Evolutionary conservation across 2,888 invertebrate species (phyloP), one percentile per base, ranked within the genome.

Genomic region (Tortrix viridana): DNA sequence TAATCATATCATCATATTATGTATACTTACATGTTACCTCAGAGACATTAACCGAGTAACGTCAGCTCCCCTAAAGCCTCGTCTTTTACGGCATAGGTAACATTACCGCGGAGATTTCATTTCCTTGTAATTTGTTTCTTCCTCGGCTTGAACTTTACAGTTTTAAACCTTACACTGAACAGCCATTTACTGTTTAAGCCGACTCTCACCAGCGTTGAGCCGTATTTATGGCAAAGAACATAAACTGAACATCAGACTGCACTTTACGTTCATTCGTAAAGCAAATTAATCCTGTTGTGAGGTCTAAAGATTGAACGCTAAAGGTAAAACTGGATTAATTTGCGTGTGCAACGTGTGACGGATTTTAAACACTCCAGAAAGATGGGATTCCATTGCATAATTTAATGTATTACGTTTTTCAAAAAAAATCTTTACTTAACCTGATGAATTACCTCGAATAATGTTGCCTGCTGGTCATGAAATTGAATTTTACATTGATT

Each of bases 51-150:
- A n/a, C 48, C 47, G 23, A 19, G 37, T 54, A 23, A 23, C 37
- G 23, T 49, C 44, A 18, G 26, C 44, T 52, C 41, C 23, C 46
- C 50, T 38, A 19, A 22, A 57, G 46, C 37, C 60, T n/a, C 19
- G 20, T 32, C 18, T 16, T 41, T 41, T 41, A 19, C 5, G 20
- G 7, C 46, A 14, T 38, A 56, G 38, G 61, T 65, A 67, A 67
- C 58, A 67, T 63, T 69, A 67, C 65, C 68, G 69, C 70, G 72
- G 76, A 82, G 77, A 83, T 85, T 85, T 82, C 75, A 82, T 85
- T 87, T 86, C 81, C 82, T 76, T 71, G 77, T 86, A 86, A 89
- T 89, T 88, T 88, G 82, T 87, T 80, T 83, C 82, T 85, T 84
- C 81, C 81, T 72, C 74, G 77, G 76, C 78, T 78, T 80, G 77